phyloP scores from a whole-genome alignment of 2,888 invertebrate species.

The Sesia apiformis region DNA sequence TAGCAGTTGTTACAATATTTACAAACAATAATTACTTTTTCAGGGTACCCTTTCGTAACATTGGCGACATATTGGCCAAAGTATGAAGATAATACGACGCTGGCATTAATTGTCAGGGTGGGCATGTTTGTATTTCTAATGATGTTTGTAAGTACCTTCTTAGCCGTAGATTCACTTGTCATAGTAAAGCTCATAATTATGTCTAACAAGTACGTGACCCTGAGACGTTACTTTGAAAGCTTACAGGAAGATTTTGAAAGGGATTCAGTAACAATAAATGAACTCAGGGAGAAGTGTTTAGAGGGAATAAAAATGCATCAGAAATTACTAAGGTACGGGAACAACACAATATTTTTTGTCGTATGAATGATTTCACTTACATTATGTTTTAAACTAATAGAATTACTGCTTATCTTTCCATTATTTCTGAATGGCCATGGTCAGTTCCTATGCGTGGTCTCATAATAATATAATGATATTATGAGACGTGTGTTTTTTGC shows the following conservation, averaged over 20 bases:
- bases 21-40: background rate
- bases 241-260: background rate
- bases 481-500: background rate
- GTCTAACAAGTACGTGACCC: background rate
- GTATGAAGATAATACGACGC: background rate
- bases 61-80: background rate
- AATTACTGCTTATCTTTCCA: no score
- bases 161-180: background rate
- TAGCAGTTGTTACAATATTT: background rate
- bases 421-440: background rate
- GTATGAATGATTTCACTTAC: no score
- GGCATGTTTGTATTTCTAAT: background rate
- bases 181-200: background rate
- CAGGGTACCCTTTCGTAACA: background rate
- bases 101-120: background rate
- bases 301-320: background rate
- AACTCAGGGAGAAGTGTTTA: background rate
- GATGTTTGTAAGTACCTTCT: background rate
- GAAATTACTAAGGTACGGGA: background rate
- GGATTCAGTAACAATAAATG: background rate
- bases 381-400: no score
- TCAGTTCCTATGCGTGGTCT: background rate
- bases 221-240: background rate
- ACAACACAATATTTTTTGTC: no score
- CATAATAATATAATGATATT: background rate